Percentiles rank a stretch among this genome's conserved stretches.
Evolutionary conservation across 2,888 invertebrate species (phyloP).

Genomic region (Archaeoteleia sp.): DNA sequence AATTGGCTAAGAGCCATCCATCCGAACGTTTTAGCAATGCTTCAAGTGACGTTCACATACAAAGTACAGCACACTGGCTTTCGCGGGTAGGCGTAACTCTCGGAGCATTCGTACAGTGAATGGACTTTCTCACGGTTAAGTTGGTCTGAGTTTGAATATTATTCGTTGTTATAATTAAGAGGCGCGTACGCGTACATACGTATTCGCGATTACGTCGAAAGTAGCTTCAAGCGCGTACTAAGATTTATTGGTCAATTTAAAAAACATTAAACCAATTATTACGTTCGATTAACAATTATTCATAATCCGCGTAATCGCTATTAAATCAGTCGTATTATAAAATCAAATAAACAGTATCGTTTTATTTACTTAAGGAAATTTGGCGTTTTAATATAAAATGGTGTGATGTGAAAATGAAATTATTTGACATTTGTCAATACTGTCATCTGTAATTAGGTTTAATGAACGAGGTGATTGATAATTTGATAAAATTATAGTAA

Average conservation of each 20-base stretch:
- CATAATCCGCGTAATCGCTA: constrained; percentile 8
- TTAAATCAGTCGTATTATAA: background rate
- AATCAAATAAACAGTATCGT: too few species aligned
- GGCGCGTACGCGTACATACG: constrained; percentile 22
- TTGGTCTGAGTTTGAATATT: constrained; percentile 51
- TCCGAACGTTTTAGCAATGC: constrained; percentile 49
- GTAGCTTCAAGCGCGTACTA: constrained; percentile 16
- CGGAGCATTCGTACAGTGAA: constrained; percentile 57
- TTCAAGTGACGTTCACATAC: constrained; percentile 49
- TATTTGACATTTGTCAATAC: too few species aligned
- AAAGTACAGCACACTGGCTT: constrained; percentile 50
- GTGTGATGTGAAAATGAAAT: too few species aligned
- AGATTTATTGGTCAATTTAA: constrained; percentile 35
- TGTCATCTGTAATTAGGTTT: too few species aligned
- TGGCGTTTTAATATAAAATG: too few species aligned
- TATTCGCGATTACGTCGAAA: constrained; percentile 7
- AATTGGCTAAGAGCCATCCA: constrained; percentile 54
- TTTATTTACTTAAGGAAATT: too few species aligned
- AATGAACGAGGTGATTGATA: too few species aligned
- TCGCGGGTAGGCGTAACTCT: constrained; percentile 57
- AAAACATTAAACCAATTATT: constrained; percentile 26
- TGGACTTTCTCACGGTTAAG: constrained; percentile 63
- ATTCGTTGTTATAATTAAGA: constrained; percentile 55
- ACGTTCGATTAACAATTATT: constrained; percentile 15
- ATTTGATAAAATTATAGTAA: too few species aligned